Conservation (phyloP, 2,113 vertebrate genomes). For the Pelmatolapia mariae region DNA sequence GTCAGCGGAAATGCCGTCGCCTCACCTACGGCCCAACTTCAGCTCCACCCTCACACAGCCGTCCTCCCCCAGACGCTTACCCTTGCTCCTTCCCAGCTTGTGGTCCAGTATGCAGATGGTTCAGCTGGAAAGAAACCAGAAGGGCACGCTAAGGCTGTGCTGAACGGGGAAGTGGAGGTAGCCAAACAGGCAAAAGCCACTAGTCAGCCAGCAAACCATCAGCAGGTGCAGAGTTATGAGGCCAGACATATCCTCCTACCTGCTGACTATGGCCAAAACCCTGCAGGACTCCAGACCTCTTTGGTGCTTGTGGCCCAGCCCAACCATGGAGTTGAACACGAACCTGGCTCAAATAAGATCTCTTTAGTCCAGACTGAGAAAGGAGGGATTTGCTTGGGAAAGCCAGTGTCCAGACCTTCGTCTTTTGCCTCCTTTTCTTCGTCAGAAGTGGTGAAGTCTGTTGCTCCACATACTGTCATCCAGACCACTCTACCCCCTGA, state of each 20-base stretch:
- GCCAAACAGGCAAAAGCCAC: constrained; percentile 67
- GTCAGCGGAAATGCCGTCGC: constrained; percentile 66
- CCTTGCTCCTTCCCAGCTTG: constrained; percentile 87
- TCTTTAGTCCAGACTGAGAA: constrained; percentile 82
- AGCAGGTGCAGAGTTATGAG: constrained; percentile 83
- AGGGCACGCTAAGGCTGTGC: constrained; percentile 78
- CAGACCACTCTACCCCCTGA: constrained; percentile 86
- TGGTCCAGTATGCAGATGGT: constrained; percentile 90
- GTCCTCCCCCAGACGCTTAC: constrained; percentile 87
- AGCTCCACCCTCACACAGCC: constrained; percentile 86
- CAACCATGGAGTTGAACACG: constrained; percentile 76
- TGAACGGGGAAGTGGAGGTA: constrained; percentile 89
- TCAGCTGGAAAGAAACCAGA: constrained; percentile 78
- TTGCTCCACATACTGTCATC: constrained; percentile 85
- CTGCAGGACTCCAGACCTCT: constrained; percentile 84
- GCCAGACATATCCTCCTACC: constrained; percentile 86
- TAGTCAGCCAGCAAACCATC: constrained; percentile 73
- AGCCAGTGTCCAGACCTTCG: constrained; percentile 76
- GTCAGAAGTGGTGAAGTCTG: constrained; percentile 80
- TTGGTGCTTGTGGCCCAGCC: constrained; percentile 89
- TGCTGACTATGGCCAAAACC: constrained; percentile 82
- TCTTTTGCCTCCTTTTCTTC: constrained; percentile 71
- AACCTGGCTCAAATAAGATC: constrained; percentile 74
- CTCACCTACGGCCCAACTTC: constrained; percentile 80
- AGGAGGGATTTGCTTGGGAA: constrained; percentile 83